Conservation (phyloP, 2,113 vertebrate species). For the human (Homo sapiens) region GRCh38 chr1:102279001-102279500, state of each 20-base stretch:
- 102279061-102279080: neutral
- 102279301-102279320: neutral
- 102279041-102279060: neutral
- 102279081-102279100: neutral
- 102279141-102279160: neutral
- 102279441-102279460: neutral
- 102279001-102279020: neutral
- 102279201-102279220: neutral
- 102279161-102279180: neutral
- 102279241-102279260: neutral
- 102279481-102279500: too few relatives aligned
- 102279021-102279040: neutral
- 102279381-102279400: neutral
- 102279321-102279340: neutral
- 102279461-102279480: neutral
- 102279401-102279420: neutral
- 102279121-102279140: neutral
- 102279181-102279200: neutral
- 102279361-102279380: neutral
- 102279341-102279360: neutral
- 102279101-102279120: neutral
- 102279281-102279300: neutral
- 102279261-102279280: neutral
- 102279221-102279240: neutral
- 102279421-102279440: neutral